These are phyloP conservation scores for Trematomus loennbergii DNA, from an alignment of 2,113 vertebrate genomes.

Conservation along the genomic window DNA sequence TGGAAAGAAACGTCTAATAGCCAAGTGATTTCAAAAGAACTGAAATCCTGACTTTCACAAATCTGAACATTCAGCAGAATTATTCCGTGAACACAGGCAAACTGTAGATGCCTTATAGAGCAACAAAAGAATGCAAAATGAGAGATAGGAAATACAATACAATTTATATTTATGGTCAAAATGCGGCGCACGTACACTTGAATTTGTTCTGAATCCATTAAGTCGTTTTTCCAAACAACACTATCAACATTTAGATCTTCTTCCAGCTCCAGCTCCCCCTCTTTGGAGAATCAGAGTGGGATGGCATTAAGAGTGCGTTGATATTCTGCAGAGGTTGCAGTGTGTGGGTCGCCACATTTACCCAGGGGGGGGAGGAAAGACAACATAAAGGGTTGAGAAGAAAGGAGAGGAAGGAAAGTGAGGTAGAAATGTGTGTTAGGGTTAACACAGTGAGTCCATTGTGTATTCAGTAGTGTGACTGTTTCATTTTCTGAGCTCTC, in stretches of 20 bases:
- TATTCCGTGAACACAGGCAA: background rate
- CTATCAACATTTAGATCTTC: constrained; percentile 55
- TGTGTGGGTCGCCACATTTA: constrained; percentile 49
- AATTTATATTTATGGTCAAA: background rate
- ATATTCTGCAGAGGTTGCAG: constrained; percentile 63
- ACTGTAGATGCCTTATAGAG: background rate
- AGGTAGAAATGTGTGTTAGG: constrained; percentile 2
- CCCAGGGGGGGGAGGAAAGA: background rate
- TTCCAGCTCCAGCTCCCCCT: constrained; percentile 34
- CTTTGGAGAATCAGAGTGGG: constrained; percentile 49
- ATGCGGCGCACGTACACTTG: background rate
- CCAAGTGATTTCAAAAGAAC: no score
- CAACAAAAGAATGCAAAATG: background rate
- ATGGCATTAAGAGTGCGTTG: constrained; percentile 38
- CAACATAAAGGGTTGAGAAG: constrained; percentile 18
- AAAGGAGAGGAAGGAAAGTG: constrained; percentile 1
- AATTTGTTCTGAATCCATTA: background rate
- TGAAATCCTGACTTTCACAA: no score
- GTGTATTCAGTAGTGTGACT: constrained; percentile 45
- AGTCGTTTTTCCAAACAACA: constrained; percentile 15
- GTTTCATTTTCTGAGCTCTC: constrained; percentile 51
- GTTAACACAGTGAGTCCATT: constrained; percentile 38
- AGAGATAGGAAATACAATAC: background rate
- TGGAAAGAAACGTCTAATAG: no score
- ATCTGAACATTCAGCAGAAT: background rate